These are phyloP conservation scores for Arion vulgaris DNA, from an alignment of 1,140 invertebrate genomes.

Conservation along the genomic window DNA sequence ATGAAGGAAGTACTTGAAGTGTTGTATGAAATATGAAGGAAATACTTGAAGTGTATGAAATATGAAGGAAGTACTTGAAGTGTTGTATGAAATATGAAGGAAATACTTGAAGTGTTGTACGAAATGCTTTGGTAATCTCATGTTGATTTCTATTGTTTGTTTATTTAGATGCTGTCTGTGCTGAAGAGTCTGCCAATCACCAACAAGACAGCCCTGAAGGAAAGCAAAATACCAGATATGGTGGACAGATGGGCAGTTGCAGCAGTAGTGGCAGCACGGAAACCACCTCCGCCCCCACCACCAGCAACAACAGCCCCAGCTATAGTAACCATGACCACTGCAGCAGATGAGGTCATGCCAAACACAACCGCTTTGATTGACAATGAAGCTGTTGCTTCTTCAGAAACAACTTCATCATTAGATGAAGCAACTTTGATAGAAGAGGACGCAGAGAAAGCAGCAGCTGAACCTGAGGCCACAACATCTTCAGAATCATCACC, in stretches of 20 bases:
- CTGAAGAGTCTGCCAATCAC: constrained; percentile 87
- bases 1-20: too few relatives aligned
- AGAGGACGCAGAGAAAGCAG: background rate
- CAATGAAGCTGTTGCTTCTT: constrained; percentile 47
- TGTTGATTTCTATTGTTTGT: too few relatives aligned
- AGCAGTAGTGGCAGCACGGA: constrained; percentile 47
- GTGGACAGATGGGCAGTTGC: constrained; percentile 77
- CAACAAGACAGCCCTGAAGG: constrained; percentile 92
- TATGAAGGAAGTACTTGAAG: too few relatives aligned
- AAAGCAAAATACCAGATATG: constrained; percentile 86
- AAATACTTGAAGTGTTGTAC: too few relatives aligned
- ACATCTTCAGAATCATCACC: constrained; percentile 24
- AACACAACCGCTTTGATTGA: constrained; percentile 33
- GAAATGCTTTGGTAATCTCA: too few relatives aligned
- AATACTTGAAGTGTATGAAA: too few relatives aligned
- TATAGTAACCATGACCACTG: background rate
- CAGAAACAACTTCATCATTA: constrained; percentile 38
- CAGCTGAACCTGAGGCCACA: constrained; percentile 19
- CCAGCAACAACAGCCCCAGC: constrained; percentile 12
- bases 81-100: too few relatives aligned
- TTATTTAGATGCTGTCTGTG: constrained; percentile 87
- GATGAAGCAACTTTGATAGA: background rate
- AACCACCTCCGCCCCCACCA: constrained; percentile 40
- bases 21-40: too few relatives aligned
- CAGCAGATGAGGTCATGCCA: background rate